These are phyloP conservation scores for Orcinus orca DNA, from an alignment of 2,113 vertebrate species.

Conservation along the genomic window DNA sequence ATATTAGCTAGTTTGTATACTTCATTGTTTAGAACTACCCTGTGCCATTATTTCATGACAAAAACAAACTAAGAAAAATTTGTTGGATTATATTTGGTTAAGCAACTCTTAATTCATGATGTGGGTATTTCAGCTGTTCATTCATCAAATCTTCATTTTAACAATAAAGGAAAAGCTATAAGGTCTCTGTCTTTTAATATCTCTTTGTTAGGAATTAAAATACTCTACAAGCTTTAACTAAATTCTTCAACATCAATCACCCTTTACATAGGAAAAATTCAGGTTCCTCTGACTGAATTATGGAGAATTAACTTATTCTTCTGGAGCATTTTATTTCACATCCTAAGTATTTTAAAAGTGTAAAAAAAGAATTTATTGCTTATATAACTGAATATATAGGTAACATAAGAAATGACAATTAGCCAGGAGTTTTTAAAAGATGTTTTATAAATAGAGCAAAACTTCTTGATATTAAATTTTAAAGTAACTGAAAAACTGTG, in stretches of 20 bases:
- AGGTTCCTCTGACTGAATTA: conserved; percentile 8
- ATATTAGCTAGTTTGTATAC: background rate
- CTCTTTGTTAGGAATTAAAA: background rate
- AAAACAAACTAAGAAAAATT: background rate
- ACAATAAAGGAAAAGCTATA: background rate
- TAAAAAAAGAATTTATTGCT: background rate
- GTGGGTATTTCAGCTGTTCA: background rate
- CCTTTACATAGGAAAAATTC: background rate
- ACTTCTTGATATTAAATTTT: background rate
- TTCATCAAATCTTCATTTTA: conserved; percentile 22
- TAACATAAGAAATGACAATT: background rate
- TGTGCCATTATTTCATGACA: background rate
- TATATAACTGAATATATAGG: background rate
- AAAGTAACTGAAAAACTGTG: background rate
- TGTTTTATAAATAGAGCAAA: background rate
- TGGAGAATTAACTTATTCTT: background rate
- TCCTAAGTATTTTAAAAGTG: background rate
- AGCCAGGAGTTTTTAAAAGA: background rate
- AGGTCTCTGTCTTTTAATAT: conserved; percentile 11
- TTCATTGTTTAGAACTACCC: background rate
- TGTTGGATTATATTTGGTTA: background rate
- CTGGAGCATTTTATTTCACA: conserved; percentile 4
- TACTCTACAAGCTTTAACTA: conserved; percentile 33
- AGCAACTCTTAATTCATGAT: conserved; percentile 7
- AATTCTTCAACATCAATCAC: conserved; percentile 30